Evolutionary conservation across 2,888 invertebrate genomes (phyloP).

Genomic region (Schizotus pectinicornis): DNA sequence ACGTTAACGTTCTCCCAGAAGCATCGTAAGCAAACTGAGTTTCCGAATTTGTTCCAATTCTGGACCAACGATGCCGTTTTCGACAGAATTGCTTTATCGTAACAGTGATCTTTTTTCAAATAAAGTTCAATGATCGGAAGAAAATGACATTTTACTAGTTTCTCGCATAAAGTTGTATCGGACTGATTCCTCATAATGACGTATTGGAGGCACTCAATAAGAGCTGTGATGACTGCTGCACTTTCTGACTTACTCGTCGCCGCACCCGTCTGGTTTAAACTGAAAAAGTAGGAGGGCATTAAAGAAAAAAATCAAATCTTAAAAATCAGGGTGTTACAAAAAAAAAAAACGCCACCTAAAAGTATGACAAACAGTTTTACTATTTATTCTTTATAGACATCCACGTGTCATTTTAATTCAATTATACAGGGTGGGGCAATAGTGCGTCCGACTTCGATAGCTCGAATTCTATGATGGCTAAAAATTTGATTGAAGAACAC

Average conservation of each 20-base stretch:
- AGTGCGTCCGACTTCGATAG: too few species aligned
- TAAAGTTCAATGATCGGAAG: conserved; percentile 60
- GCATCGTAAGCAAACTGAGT: neutral
- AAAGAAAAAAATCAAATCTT: too few species aligned
- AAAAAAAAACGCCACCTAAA: too few species aligned
- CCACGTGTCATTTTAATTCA: too few species aligned
- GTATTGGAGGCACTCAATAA: conserved; percentile 78
- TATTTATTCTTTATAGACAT: too few species aligned
- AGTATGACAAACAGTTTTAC: too few species aligned
- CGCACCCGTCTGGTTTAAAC: conserved; percentile 67
- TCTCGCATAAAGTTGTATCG: conserved; percentile 56
- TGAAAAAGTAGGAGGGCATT: too few species aligned
- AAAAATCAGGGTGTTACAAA: too few species aligned
- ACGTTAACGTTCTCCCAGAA: conserved; percentile 12
- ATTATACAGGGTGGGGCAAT: too few species aligned
- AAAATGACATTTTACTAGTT: conserved; percentile 57
- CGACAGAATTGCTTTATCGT: conserved; percentile 60
- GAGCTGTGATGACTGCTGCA: conserved; percentile 69
- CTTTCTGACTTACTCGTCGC: conserved; percentile 71
- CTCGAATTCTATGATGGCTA: too few species aligned
- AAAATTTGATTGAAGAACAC: too few species aligned
- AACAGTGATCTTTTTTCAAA: conserved; percentile 54
- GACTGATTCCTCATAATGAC: conserved; percentile 62
- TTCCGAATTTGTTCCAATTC: conserved; percentile 64
- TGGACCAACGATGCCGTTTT: conserved; percentile 62